A percentile compares a stretch with the other conserved stretches of the same genome.
These are phyloP conservation scores for Tyrophagus putrescentiae DNA, from an alignment of 1,140 invertebrate genomes.

Conservation along the genomic window DNA sequence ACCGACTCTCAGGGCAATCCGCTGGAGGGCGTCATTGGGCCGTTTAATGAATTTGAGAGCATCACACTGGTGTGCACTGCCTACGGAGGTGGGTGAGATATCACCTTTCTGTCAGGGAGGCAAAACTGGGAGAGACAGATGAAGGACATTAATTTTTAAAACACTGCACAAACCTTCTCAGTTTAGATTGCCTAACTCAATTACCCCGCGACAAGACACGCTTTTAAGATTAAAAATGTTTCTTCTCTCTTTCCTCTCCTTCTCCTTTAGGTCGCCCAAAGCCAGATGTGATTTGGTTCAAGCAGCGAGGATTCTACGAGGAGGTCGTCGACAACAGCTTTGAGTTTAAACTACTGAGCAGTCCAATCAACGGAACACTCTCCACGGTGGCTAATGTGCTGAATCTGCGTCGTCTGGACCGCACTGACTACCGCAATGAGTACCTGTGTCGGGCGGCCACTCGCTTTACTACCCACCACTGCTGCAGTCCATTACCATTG, in stretches of 20 bases:
- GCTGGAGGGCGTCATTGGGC: slow-evolving; percentile 54
- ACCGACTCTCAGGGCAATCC: slow-evolving; percentile 61
- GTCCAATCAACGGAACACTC: slow-evolving; percentile 3
- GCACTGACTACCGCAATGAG: background rate
- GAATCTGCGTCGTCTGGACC: slow-evolving; percentile 3
- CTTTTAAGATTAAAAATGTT: background rate
- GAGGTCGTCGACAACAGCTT: slow-evolving; percentile 10
- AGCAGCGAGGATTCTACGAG: slow-evolving; percentile 1
- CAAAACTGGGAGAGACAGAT: background rate
- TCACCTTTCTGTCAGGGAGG: background rate
- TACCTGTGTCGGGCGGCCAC: slow-evolving; percentile 6
- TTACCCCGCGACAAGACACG: too few species aligned
- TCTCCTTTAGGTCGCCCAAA: background rate
- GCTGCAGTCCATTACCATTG: background rate
- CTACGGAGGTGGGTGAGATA: slow-evolving; percentile 20
- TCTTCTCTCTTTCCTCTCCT: background rate
- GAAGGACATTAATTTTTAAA: background rate
- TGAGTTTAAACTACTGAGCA: background rate
- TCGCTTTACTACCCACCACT: slow-evolving; percentile 7
- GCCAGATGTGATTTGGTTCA: slow-evolving; percentile 9
- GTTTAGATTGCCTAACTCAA: too few species aligned
- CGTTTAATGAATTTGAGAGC: slow-evolving; percentile 9
- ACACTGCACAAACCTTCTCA: too few species aligned
- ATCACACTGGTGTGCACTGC: slow-evolving; percentile 5
- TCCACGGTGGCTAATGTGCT: slow-evolving; percentile 1